Evolutionary conservation across 2,113 vertebrate genomes (phyloP).

Genomic region (Dromiciops gliroides): DNA sequence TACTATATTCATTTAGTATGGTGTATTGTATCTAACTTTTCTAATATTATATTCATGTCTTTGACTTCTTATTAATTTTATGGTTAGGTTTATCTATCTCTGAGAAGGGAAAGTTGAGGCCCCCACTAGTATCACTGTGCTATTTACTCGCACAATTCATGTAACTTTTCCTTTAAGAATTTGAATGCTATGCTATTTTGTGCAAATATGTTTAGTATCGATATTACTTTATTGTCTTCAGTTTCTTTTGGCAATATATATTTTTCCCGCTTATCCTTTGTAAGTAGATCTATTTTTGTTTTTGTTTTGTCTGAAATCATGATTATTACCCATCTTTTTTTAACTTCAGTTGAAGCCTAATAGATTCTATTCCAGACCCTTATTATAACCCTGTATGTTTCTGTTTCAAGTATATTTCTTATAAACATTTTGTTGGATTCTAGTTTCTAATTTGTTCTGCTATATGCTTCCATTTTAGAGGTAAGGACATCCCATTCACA

Average conservation of each 20-base stretch:
- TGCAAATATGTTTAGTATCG: background rate
- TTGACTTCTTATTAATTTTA: background rate
- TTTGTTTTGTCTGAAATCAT: background rate
- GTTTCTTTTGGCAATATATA: background rate
- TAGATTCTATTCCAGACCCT: background rate
- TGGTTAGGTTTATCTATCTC: background rate
- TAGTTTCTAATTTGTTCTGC: background rate
- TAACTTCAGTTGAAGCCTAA: background rate
- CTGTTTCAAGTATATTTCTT: background rate
- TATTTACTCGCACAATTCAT: background rate
- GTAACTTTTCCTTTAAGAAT: background rate
- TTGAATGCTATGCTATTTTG: background rate
- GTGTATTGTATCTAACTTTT: background rate
- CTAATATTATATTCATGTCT: background rate
- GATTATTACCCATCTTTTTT: background rate
- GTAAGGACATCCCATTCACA: background rate
- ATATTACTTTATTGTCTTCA: background rate
- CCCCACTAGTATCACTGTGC: background rate
- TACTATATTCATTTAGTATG: background rate
- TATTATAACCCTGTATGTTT: background rate
- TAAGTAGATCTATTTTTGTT: background rate
- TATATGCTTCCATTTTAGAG: background rate
- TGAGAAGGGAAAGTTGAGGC: background rate
- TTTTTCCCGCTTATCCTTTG: background rate
- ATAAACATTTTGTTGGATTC: background rate